phyloP scores from a whole-genome alignment of 2,797 vertebrate genomes.

The Poeciliopsis turneri region DNA sequence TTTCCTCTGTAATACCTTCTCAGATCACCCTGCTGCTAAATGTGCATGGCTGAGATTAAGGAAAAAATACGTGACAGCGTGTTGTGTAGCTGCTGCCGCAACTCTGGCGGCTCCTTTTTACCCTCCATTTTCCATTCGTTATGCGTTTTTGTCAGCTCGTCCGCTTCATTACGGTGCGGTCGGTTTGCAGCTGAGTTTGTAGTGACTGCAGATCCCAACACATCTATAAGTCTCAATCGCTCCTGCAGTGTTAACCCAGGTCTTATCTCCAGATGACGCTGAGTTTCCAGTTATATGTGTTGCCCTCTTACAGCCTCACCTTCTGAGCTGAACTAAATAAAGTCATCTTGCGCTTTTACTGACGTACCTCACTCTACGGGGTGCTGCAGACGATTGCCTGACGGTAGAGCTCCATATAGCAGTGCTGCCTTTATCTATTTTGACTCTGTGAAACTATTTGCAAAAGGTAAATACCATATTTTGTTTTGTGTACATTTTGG shows the following conservation, averaged over 20 bases:
- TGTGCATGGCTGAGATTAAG: not conserved
- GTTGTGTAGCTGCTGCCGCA: not conserved
- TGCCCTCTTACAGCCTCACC: not conserved
- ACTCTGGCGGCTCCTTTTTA: not conserved
- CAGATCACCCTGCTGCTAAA: not conserved
- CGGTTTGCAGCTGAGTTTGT: not conserved
- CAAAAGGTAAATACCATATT: not conserved
- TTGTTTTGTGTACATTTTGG: not conserved
- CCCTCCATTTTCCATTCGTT: not conserved
- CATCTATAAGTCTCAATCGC: not conserved
- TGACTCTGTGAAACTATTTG: not conserved
- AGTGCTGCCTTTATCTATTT: not conserved
- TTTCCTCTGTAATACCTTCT: not conserved
- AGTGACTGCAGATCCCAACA: not conserved
- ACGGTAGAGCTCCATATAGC: not conserved
- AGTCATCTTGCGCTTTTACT: not conserved
- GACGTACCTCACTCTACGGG: not conserved
- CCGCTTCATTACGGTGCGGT: not conserved
- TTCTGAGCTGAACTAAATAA: not conserved
- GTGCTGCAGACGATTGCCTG: not conserved
- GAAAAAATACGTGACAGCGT: not conserved
- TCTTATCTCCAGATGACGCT: not conserved
- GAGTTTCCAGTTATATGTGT: not conserved
- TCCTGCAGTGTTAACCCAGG: not conserved
- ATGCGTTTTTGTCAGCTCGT: not conserved